Conservation (phyloP, 1,140 invertebrate species). For the Geopemphigus sp. region DNA sequence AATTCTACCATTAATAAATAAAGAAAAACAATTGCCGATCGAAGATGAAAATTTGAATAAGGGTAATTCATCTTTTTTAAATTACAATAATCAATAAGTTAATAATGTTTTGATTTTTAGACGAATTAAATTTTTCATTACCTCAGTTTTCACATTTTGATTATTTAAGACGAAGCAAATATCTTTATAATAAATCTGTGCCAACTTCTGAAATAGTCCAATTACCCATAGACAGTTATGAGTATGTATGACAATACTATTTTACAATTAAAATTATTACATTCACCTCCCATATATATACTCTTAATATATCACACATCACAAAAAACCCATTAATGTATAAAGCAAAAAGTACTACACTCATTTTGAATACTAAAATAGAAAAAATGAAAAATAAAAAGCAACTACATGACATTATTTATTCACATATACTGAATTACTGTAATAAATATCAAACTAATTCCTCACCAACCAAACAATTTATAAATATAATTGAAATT, state of each 20-base stretch:
- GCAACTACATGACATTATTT: no score
- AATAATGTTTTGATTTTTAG: conserved; percentile 8
- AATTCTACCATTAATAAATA: conserved; percentile 35
- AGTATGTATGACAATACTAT: conserved; percentile 22
- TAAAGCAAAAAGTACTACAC: no score
- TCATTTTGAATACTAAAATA: no score
- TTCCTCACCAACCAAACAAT: no score
- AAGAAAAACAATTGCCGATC: conserved; percentile 22
- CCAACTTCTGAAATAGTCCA: background rate
- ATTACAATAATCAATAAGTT: background rate
- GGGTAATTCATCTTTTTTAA: background rate
- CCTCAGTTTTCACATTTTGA: conserved; percentile 33
- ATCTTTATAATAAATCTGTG: background rate
- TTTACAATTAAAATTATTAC: no score
- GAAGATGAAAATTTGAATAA: background rate
- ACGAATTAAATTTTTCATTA: background rate
- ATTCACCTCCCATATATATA: no score
- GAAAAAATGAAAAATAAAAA: no score
- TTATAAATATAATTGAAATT: background rate
- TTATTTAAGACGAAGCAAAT: background rate
- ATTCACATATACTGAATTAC: no score
- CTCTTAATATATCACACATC: no score
- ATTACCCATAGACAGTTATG: conserved; percentile 32
- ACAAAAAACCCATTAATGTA: no score
- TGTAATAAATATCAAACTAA: no score